Percentiles rank a stretch among this genome's conserved stretches.
These are phyloP conservation scores for Drosophila atripex DNA, from an alignment of 2,888 invertebrate species.

Conservation along the genomic window DNA sequence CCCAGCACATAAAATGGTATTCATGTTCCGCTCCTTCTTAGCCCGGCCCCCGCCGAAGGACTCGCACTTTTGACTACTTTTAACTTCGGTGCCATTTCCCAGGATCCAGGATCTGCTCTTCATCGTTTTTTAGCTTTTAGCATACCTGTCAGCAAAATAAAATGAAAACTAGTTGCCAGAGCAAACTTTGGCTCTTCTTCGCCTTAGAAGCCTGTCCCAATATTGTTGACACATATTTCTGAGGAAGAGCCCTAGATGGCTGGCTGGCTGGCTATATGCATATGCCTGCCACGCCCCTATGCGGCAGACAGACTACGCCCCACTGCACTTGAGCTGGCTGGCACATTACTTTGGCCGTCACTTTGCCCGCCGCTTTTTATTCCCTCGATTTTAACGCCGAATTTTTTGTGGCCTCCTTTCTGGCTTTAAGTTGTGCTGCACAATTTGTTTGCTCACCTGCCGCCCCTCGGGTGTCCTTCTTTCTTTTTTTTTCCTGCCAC, in stretches of 20 bases:
- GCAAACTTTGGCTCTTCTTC: slow-evolving; percentile 76
- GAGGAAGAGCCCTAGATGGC: not conserved
- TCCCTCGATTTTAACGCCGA: slow-evolving; percentile 40
- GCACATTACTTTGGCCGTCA: slow-evolving; percentile 66
- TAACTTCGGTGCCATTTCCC: slow-evolving; percentile 32
- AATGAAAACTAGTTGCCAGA: slow-evolving; percentile 76
- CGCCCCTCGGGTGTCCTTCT: not conserved
- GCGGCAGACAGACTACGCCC: slow-evolving; percentile 41
- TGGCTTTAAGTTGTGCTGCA: slow-evolving; percentile 75
- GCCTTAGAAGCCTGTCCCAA: slow-evolving; percentile 47
- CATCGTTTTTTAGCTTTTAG: slow-evolving; percentile 69
- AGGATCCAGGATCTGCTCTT: slow-evolving; percentile 20
- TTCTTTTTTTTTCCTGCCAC: not conserved
- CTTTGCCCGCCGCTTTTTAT: slow-evolving; percentile 36
- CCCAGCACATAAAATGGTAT: slow-evolving; percentile 33
- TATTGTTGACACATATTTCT: slow-evolving; percentile 80
- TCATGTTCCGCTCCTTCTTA: slow-evolving; percentile 10
- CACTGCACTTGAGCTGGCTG: slow-evolving; percentile 55
- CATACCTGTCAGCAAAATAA: slow-evolving; percentile 77
- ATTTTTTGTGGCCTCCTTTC: slow-evolving; percentile 43
- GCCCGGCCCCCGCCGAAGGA: slow-evolving; percentile 2
- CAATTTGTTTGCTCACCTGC: slow-evolving; percentile 61
- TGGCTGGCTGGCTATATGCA: slow-evolving; percentile 46
- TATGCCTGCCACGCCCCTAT: slow-evolving; percentile 36
- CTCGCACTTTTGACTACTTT: slow-evolving; percentile 61